Conservation (phyloP, 2,797 vertebrate genomes). For the Lepus oiostolus region DNA sequence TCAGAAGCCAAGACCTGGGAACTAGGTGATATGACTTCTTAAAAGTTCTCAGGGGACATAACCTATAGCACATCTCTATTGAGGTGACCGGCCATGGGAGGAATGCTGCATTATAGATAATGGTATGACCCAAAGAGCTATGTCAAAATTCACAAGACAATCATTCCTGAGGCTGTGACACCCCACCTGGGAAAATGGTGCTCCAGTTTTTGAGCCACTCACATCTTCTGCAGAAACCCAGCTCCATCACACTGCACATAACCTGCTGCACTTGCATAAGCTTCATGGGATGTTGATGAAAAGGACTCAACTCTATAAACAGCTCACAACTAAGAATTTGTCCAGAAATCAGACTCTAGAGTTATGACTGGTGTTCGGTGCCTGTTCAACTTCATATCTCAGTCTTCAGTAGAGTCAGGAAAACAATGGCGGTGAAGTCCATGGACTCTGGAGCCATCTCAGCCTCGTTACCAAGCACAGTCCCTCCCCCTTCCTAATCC, state of each 20-base stretch:
- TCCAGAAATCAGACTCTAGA: not conserved
- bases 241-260: not conserved
- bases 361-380: not conserved
- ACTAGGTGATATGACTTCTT: not conserved
- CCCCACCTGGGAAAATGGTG: not conserved
- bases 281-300: not conserved
- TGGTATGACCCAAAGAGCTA: not conserved
- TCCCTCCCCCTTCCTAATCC: not conserved
- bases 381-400: not conserved
- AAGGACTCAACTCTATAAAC: not conserved
- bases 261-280: not conserved
- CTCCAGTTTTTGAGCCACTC: not conserved
- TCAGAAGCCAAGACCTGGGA: constrained; percentile 22
- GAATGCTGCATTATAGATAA: not conserved
- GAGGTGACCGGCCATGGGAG: not conserved
- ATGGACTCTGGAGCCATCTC: not conserved
- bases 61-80: not conserved
- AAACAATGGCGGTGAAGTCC: not conserved
- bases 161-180: not conserved
- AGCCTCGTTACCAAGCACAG: constrained; percentile 3
- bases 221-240: not conserved
- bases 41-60: not conserved
- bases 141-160: not conserved
- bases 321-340: not conserved
- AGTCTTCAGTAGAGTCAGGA: not conserved